Evolutionary conservation across 1,140 invertebrate genomes (phyloP).

Genomic region (Mycetomoellerius zeteki): DNA sequence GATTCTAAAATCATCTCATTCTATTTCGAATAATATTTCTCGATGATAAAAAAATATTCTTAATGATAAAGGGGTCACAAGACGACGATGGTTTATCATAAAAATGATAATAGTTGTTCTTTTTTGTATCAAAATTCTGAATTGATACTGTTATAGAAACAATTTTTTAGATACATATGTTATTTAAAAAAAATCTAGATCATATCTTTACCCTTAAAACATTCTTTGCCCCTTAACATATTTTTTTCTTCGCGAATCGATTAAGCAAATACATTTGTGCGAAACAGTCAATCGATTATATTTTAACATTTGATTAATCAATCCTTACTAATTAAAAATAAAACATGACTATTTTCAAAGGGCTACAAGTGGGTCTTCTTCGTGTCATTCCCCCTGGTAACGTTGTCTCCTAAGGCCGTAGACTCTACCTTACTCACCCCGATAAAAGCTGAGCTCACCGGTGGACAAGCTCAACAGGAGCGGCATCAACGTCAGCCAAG

Average conservation of each 20-base stretch:
- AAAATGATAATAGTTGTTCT: background rate
- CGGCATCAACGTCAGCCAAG: slow-evolving; percentile 78
- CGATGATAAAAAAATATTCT: background rate
- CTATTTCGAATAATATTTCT: slow-evolving; percentile 2
- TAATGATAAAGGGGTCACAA: background rate
- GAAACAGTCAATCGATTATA: background rate
- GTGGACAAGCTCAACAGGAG: slow-evolving; percentile 78
- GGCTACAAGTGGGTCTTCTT: slow-evolving; percentile 41
- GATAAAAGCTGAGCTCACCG: slow-evolving; percentile 81
- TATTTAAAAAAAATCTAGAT: background rate
- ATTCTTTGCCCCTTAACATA: slow-evolving; percentile 12
- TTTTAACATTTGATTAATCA: background rate
- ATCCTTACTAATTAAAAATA: background rate
- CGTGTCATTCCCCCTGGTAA: slow-evolving; percentile 55
- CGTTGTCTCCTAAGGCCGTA: slow-evolving; percentile 1
- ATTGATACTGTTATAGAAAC: background rate
- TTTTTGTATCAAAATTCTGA: background rate
- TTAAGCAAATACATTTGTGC: background rate
- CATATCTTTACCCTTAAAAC: background rate
- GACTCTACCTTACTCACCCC: slow-evolving; percentile 76
- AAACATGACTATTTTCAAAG: background rate
- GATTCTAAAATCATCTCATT: background rate
- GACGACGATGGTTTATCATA: background rate
- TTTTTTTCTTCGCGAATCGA: slow-evolving; percentile 9
- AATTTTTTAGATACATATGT: background rate